Conservation (phyloP, 2,888 invertebrate genomes). For the Coremacera marginata region DNA sequence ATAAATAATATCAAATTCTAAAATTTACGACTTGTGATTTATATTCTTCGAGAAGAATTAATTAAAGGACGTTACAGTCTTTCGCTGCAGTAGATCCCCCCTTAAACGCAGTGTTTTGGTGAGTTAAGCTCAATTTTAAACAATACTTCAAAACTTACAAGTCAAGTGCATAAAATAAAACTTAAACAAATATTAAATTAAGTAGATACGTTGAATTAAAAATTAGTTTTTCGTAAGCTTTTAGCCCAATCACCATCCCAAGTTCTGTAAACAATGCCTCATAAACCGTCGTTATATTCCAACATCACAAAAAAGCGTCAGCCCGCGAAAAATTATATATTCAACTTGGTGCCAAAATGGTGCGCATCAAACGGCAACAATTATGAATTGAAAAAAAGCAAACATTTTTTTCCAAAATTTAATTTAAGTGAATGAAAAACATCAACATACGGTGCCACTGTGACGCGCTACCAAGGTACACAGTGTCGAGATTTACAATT, state of each 20-base stretch:
- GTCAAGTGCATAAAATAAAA: too few relatives aligned
- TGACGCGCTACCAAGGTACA: not conserved
- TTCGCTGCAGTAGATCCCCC: too few relatives aligned
- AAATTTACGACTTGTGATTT: too few relatives aligned
- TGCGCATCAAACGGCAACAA: slow-evolving; percentile 8
- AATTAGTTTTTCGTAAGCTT: too few relatives aligned
- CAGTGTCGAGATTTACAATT: slow-evolving; percentile 21
- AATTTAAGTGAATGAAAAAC: slow-evolving; percentile 45
- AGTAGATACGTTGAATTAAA: too few relatives aligned
- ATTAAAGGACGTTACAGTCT: too few relatives aligned
- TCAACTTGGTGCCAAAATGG: slow-evolving; percentile 44
- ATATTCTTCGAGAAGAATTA: too few relatives aligned
- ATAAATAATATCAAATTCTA: too few relatives aligned
- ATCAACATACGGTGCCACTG: slow-evolving; percentile 44
- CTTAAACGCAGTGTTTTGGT: too few relatives aligned
- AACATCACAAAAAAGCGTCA: slow-evolving; percentile 45
- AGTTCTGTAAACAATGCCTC: not conserved
- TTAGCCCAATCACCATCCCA: not conserved
- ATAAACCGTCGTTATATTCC: slow-evolving; percentile 4
- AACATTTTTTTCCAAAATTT: slow-evolving; percentile 42
- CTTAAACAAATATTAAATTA: too few relatives aligned
- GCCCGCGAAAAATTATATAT: slow-evolving; percentile 49
- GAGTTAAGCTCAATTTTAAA: too few relatives aligned
- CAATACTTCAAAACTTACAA: too few relatives aligned
- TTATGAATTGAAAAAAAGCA: not conserved